Percentiles rank a stretch among this genome's conserved stretches.
These are phyloP conservation scores for Eulemur rufifrons DNA, from an alignment of 2,113 vertebrate species.

Conservation along the genomic window DNA sequence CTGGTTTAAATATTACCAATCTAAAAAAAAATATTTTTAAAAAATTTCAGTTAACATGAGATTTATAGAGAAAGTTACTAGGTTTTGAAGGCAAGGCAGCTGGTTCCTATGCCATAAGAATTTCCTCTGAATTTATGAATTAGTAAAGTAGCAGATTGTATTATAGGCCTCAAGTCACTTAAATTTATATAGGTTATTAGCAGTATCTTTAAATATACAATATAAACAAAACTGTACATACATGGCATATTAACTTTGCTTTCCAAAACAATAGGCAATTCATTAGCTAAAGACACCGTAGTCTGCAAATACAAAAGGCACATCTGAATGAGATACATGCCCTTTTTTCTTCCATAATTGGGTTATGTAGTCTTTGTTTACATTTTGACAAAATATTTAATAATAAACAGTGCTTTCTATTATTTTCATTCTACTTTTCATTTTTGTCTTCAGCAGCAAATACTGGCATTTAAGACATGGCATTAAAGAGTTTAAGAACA, in stretches of 20 bases:
- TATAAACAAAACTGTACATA: slow-evolving; percentile 95
- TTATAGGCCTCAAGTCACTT: slow-evolving; percentile 87
- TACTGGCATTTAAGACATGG: slow-evolving; percentile 83
- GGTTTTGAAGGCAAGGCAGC: slow-evolving; percentile 82
- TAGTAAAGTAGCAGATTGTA: slow-evolving; percentile 84
- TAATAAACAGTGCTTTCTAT: slow-evolving; percentile 75
- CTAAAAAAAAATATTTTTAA: slow-evolving; percentile 70
- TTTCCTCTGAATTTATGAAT: slow-evolving; percentile 73
- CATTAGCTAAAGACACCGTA: slow-evolving; percentile 89
- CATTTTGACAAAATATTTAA: slow-evolving; percentile 60
- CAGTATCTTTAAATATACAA: slow-evolving; percentile 91
- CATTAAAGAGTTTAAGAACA: slow-evolving; percentile 71
- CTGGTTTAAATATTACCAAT: slow-evolving; percentile 85
- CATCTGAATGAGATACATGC: slow-evolving; percentile 90
- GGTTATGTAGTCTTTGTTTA: slow-evolving; percentile 62
- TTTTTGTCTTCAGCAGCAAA: slow-evolving; percentile 85
- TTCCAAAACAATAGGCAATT: slow-evolving; percentile 91
- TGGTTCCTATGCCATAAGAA: slow-evolving; percentile 84
- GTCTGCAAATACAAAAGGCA: slow-evolving; percentile 94
- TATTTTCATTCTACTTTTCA: slow-evolving; percentile 70
- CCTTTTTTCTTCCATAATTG: slow-evolving; percentile 72
- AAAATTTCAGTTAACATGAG: slow-evolving; percentile 76
- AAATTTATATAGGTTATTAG: slow-evolving; percentile 92
- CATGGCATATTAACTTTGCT: slow-evolving; percentile 90
- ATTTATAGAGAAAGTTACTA: slow-evolving; percentile 78